Evolutionary conservation across 1,140 invertebrate genomes (phyloP).

Genomic region (Chymomyza costata): DNA sequence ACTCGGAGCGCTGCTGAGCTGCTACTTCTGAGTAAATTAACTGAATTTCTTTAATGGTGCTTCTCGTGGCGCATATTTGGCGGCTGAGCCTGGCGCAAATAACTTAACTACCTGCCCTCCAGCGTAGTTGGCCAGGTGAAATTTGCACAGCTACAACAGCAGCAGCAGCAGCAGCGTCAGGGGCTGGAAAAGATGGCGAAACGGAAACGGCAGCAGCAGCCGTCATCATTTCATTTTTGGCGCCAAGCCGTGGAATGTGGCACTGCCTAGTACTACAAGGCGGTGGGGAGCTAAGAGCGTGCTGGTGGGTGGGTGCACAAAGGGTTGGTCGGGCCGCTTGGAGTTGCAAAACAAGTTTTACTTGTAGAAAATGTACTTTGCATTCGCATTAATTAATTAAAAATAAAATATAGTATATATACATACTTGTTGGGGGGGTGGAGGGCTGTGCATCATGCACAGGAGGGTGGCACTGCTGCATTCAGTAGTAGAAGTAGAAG

Average conservation of each 20-base stretch:
- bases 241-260: conserved; percentile 18
- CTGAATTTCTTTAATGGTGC: conserved; percentile 68
- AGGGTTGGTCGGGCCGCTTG: conserved; percentile 40
- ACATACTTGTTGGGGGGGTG: neutral
- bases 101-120: conserved; percentile 23
- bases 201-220: neutral
- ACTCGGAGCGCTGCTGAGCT: conserved; percentile 18
- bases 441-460: neutral
- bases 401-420: conserved; percentile 73
- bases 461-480: conserved; percentile 56
- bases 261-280: no score
- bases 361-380: conserved; percentile 74
- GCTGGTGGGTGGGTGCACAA: conserved; percentile 11
- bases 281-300: neutral
- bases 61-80: conserved; percentile 55
- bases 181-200: no score
- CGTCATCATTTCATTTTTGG: conserved; percentile 19
- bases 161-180: neutral
- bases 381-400: conserved; percentile 75
- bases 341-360: conserved; percentile 70
- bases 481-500: conserved; percentile 34
- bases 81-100: conserved; percentile 42
- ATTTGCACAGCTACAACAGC: neutral
- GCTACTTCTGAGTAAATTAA: conserved; percentile 72
- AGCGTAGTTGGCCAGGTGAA: neutral